phyloP scores from a whole-genome alignment of 2,113 vertebrate species.

The Callithrix jacchus region DNA sequence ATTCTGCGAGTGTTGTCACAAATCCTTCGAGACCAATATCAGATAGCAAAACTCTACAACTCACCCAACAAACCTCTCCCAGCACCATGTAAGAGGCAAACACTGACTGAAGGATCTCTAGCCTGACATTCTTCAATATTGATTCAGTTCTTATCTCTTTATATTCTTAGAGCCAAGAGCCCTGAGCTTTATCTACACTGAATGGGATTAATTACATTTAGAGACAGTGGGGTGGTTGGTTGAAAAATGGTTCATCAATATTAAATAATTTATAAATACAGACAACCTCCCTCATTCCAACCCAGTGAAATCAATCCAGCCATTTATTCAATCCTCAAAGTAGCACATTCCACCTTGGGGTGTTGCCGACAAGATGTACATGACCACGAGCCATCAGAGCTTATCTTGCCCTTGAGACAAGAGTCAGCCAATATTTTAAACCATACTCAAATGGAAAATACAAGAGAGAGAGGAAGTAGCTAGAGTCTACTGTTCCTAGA shows the following conservation, averaged over 20 bases:
- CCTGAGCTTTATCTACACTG: not conserved
- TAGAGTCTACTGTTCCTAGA: not conserved
- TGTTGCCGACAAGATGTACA: not conserved
- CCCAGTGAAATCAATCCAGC: conserved; percentile 13
- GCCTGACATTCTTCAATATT: not conserved
- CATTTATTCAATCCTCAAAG: not conserved
- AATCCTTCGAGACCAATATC: not conserved
- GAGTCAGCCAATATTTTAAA: not conserved
- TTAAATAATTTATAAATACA: conserved; percentile 21
- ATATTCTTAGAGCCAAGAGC: not conserved
- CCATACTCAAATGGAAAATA: conserved; percentile 6
- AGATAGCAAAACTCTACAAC: not conserved
- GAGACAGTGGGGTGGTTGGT: not conserved
- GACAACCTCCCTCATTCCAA: not conserved
- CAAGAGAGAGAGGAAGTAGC: not conserved
- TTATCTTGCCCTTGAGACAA: conserved; percentile 20
- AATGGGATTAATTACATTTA: not conserved
- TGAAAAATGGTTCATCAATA: not conserved
- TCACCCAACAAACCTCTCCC: not conserved
- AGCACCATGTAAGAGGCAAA: not conserved
- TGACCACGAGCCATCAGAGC: not conserved
- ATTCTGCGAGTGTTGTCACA: not conserved
- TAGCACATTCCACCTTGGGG: not conserved
- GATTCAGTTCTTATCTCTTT: not conserved
- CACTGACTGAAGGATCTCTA: not conserved